Conservation (phyloP, 2,113 vertebrate species). For the Gambusia holbrooki region DNA sequence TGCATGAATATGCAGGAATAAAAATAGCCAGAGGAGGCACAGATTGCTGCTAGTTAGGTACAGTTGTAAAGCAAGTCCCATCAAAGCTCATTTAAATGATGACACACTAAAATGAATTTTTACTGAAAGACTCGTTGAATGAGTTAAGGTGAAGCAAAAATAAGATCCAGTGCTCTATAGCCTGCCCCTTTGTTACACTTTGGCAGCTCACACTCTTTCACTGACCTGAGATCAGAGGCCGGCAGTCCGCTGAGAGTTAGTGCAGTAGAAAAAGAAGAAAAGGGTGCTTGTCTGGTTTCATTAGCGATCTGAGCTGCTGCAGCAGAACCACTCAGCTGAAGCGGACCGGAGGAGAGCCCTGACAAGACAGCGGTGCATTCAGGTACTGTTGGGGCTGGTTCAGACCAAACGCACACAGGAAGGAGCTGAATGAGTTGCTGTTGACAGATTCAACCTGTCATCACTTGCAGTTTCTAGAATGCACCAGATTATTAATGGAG, state of each 20-base stretch:
- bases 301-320: slow-evolving; percentile 59
- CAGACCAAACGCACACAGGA: not conserved
- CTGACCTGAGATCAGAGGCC: slow-evolving; percentile 46
- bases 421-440: not conserved
- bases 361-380: slow-evolving; percentile 29
- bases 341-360: slow-evolving; percentile 24
- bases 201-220: slow-evolving; percentile 21
- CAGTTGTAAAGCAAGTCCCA: not conserved
- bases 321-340: slow-evolving; percentile 16
- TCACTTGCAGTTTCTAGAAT: not conserved
- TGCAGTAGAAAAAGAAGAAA: slow-evolving; percentile 54
- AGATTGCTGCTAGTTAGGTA: not conserved
- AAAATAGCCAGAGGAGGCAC: not conserved
- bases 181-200: slow-evolving; percentile 27
- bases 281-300: slow-evolving; percentile 62
- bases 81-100: not conserved
- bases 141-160: not conserved
- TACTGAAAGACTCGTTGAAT: not conserved
- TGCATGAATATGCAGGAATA: not conserved
- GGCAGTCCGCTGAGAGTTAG: slow-evolving; percentile 48
- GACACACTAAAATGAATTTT: not conserved
- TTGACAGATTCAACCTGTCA: not conserved
- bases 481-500: not conserved
- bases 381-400: not conserved
- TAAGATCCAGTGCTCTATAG: slow-evolving; percentile 5